phyloP scores from a whole-genome alignment of 2,797 vertebrate genomes.

The Staurois parvus region DNA sequence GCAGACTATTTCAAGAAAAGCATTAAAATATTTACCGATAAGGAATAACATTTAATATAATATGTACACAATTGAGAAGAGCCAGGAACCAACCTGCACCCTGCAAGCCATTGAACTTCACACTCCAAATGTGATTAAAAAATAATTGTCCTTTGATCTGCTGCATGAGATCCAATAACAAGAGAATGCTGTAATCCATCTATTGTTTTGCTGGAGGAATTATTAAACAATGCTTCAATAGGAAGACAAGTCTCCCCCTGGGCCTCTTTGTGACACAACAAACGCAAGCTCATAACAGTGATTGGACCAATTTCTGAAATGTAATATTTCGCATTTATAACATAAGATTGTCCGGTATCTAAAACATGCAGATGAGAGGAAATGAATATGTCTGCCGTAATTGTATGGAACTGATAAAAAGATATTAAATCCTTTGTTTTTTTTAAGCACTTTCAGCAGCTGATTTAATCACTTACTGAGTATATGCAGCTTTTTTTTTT shows the following conservation, averaged over 20 bases:
- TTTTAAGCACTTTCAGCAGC: too few relatives aligned
- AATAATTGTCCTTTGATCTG: conserved; percentile 13
- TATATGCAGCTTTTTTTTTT: too few relatives aligned
- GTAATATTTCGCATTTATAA: conserved; percentile 2
- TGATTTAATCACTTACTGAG: too few relatives aligned
- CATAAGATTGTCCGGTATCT: neutral
- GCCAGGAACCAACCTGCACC: neutral
- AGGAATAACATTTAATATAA: conserved; percentile 19
- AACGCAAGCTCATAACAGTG: conserved; percentile 20
- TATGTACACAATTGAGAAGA: neutral
- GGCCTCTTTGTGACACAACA: conserved; percentile 21
- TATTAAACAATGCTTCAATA: conserved; percentile 39
- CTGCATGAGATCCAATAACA: conserved; percentile 23
- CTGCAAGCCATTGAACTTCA: neutral
- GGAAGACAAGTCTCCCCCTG: conserved; percentile 9
- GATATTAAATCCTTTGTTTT: too few relatives aligned
- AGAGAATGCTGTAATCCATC: neutral
- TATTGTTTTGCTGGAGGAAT: conserved; percentile 25
- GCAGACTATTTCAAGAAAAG: neutral
- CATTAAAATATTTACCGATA: neutral
- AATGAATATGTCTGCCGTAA: neutral
- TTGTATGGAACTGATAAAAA: too few relatives aligned
- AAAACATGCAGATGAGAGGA: too few relatives aligned
- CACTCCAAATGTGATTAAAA: conserved; percentile 22
- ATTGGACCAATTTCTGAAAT: conserved; percentile 21